phyloP scores from a whole-genome alignment of 2,113 vertebrate genomes.

The Otus sunia region DNA sequence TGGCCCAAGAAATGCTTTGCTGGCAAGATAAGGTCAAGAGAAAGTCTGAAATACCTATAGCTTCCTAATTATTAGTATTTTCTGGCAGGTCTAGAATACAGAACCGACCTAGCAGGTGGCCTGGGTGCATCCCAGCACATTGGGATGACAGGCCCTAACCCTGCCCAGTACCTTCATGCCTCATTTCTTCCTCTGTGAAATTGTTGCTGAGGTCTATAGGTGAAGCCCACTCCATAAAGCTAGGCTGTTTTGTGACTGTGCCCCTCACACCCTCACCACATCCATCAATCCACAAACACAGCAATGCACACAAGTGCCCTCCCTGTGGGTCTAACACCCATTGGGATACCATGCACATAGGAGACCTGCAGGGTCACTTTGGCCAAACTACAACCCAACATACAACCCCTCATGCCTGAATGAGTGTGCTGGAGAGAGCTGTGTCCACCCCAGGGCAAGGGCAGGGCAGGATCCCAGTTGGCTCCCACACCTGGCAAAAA shows the following conservation, averaged over 20 bases:
- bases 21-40: neutral
- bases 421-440: accelerated
- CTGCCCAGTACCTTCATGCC: neutral
- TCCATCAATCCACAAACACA: neutral
- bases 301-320: accelerated
- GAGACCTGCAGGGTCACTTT: neutral
- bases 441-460: neutral
- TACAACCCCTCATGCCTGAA: accelerated
- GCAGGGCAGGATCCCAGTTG: neutral
- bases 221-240: neutral
- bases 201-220: neutral
- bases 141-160: neutral
- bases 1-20: neutral
- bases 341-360: accelerated
- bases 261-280: neutral
- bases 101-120: neutral
- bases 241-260: accelerated
- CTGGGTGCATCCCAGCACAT: neutral
- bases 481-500: neutral
- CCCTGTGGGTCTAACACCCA: neutral
- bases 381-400: neutral
- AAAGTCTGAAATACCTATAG: neutral
- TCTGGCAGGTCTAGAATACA: neutral
- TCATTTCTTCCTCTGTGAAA: neutral
- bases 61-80: neutral